Conservation (phyloP, 2,797 vertebrate species). For the Gymnoscopelus braueri region DNA sequence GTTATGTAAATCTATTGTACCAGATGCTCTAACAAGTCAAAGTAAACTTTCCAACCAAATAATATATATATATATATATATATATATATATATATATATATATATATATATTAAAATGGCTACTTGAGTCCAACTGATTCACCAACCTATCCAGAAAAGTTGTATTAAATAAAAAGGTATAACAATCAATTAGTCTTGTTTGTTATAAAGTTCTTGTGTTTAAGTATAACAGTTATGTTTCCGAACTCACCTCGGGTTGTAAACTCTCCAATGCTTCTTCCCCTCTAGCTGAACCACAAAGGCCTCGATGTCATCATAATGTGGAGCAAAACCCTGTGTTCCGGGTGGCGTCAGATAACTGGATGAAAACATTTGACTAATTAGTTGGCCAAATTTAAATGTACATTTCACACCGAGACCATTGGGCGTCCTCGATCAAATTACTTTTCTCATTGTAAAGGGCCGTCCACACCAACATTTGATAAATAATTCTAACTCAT, state of each 20-base stretch:
- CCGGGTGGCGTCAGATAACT: conserved; percentile 94
- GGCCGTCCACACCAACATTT: too few species aligned
- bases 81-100: too few species aligned
- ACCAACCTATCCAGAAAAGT: too few species aligned
- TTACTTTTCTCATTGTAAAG: too few species aligned
- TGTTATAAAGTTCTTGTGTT: not conserved
- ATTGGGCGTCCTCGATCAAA: too few species aligned
- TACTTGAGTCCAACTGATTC: not conserved
- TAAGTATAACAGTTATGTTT: not conserved
- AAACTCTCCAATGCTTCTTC: conserved; percentile 94
- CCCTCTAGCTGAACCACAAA: conserved; percentile 97
- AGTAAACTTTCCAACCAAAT: too few species aligned
- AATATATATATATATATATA: too few species aligned
- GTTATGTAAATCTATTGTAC: too few species aligned
- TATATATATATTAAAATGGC: too few species aligned
- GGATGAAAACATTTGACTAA: not conserved
- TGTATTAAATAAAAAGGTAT: not conserved
- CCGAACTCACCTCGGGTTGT: conserved; percentile 83
- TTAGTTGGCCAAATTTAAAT: not conserved
- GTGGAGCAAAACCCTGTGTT: conserved; percentile 95
- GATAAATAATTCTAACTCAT: too few species aligned
- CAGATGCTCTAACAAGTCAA: too few species aligned
- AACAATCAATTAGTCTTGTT: not conserved
- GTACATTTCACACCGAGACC: not conserved
- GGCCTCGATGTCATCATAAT: conserved; percentile 98